phyloP scores from a whole-genome alignment of 1,140 invertebrate species.

The Leptestheria dahalacensis region DNA sequence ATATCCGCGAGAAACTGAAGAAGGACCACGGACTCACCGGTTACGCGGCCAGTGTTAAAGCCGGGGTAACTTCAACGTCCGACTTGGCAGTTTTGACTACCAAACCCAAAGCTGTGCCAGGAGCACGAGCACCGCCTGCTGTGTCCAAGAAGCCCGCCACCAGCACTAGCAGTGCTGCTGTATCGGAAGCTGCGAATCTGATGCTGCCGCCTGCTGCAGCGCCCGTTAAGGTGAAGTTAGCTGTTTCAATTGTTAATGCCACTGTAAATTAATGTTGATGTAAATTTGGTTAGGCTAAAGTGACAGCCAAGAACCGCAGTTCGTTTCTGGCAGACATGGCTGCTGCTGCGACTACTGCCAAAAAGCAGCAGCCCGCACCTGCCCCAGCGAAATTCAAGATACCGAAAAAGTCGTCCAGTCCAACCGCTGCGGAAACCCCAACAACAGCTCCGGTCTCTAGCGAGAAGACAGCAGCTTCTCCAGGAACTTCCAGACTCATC shows the following conservation, averaged over 20 bases:
- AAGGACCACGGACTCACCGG: neutral
- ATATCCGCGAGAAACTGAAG: neutral
- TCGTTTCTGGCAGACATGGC: neutral
- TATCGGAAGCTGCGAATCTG: neutral
- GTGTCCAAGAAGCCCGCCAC: neutral
- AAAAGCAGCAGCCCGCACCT: too few relatives aligned
- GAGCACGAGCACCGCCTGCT: neutral
- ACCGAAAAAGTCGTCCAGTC: neutral
- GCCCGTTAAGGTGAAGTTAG: neutral
- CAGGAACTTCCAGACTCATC: neutral
- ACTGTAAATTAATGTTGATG: neutral
- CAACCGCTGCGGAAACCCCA: neutral
- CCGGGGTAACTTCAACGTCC: neutral
- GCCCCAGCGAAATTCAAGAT: neutral
- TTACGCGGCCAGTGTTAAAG: neutral
- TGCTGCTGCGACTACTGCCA: neutral
- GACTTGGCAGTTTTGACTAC: neutral
- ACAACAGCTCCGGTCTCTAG: neutral
- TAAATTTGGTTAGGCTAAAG: neutral
- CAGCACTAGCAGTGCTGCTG: neutral
- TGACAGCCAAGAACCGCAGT: neutral
- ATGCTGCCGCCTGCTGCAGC: neutral
- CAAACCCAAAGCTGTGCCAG: neutral
- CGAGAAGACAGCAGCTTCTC: too few relatives aligned
- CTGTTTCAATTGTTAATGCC: neutral